Evolutionary conservation across 1,140 invertebrate species (phyloP), one percentile per base, ranked within the genome.

Genomic region (Neotoxoptera formosana): DNA sequence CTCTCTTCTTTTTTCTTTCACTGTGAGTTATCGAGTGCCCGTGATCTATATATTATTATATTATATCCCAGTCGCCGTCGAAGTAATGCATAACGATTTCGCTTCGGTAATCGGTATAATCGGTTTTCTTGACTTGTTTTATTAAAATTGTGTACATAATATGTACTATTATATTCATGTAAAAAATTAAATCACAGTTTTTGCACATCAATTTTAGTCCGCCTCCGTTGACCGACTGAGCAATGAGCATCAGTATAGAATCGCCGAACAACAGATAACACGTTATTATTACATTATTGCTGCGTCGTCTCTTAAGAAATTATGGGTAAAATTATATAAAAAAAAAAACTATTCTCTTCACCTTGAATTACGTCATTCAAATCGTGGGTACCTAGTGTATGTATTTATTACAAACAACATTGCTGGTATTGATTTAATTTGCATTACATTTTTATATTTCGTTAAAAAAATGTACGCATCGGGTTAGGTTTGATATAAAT

Each of bases 1-100:
- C 4, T 21, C 8, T 86, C 11, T 86, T 86, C 2, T 86, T 86
- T 86, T 45, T 86, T 25, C 11, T 0, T 2, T 45, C 36, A 45
- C 25, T 25, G 21, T 53, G 11, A 84, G 36, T 41, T 45, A 45
- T 86, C 14, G 25, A 86, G 23, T 30, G 4, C 36, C 83, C 4
- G 34, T 86, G 41, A 86, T 86, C 83, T 86, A 86, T 47, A 84
- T 84, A 86, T 86, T 86, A 86, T 86, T 45, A 30, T 86, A 76
- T 41, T 2, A 41, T 20, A 76, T 67, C 30, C 11, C 60, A n/a
- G 60, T 76, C 6, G n/a, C 60, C 30, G 0, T 76, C 60, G 2
- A n/a, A 76, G 60, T 76, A 14, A 76, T 76, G n/a, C n/a, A 76
- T 76, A 76, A 9, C 30, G 30, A 76, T 76, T 76, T 76, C 60